Percentiles rank a stretch among this genome's conserved stretches.
Evolutionary conservation across 1,140 invertebrate genomes (phyloP).

Genomic region (Chionoecetes opilio): DNA sequence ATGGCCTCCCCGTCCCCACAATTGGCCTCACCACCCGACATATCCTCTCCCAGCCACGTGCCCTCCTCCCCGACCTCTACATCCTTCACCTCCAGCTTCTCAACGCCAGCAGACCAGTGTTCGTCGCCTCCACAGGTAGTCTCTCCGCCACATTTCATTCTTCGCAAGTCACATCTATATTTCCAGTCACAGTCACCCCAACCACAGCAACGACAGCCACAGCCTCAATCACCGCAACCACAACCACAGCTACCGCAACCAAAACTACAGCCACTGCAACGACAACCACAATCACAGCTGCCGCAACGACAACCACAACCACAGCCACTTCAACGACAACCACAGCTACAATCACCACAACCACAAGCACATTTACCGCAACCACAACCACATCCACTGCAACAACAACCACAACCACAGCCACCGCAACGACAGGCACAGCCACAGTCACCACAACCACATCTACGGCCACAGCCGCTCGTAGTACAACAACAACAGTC

Average conservation of each 20-base stretch:
- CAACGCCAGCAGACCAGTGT: conserved; percentile 5
- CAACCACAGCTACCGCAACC: too few species aligned
- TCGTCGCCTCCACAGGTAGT: conserved; percentile 65
- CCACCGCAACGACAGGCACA: background rate
- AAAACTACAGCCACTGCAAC: too few species aligned
- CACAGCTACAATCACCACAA: too few species aligned
- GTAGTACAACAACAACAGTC: too few species aligned
- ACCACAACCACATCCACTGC: conserved; percentile 12
- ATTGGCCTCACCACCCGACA: conserved; percentile 31
- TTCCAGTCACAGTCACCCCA: background rate
- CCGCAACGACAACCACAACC: too few species aligned
- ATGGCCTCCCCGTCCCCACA: conserved; percentile 35
- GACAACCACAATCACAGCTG: too few species aligned
- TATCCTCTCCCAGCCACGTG: background rate
- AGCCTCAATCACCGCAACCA: too few species aligned
- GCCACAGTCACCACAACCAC: too few species aligned
- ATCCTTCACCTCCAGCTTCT: conserved; percentile 3
- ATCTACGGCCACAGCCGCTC: too few species aligned
- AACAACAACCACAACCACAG: background rate
- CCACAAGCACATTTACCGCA: background rate
- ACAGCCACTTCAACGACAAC: too few species aligned
- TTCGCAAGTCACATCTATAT: background rate
- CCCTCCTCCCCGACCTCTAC: conserved; percentile 43
- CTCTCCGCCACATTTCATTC: conserved; percentile 61
- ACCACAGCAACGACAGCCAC: background rate